phyloP scores from a whole-genome alignment of 2,113 vertebrate species.

The Actenoides lindsayi region DNA sequence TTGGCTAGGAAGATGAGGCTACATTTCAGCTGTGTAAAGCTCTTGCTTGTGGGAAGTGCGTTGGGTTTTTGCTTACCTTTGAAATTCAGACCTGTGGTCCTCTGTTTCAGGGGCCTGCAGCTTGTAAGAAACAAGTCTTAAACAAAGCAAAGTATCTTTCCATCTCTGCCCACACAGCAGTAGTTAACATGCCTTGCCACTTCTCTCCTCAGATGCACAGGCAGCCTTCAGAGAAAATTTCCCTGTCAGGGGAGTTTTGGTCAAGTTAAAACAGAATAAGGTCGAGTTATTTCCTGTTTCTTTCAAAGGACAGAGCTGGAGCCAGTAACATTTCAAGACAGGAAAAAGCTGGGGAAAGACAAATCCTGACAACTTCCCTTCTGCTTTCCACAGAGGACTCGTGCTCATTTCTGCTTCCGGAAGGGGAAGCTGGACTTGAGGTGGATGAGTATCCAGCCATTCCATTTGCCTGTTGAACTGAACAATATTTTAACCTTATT shows the following conservation, averaged over 20 bases:
- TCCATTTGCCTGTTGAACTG: neutral
- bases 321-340: constrained; percentile 40
- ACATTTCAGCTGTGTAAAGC: neutral
- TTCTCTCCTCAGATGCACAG: neutral
- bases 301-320: constrained; percentile 27
- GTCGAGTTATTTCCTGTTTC: constrained; percentile 47
- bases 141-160: neutral
- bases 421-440: neutral
- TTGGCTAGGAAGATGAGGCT: neutral
- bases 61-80: neutral
- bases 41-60: neutral
- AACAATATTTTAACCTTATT: neutral
- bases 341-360: constrained; percentile 37
- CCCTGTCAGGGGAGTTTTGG: neutral
- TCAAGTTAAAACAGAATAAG: constrained; percentile 35
- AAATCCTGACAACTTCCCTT: constrained; percentile 35
- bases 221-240: constrained; percentile 20
- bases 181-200: neutral
- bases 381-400: neutral
- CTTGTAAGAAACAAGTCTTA: neutral
- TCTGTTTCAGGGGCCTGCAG: neutral
- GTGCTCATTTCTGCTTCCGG: neutral
- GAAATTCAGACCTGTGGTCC: constrained; percentile 7
- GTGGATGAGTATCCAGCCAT: neutral
- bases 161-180: neutral